Conservation (phyloP, 2,113 vertebrate genomes). For the Baryphthengus martii region DNA sequence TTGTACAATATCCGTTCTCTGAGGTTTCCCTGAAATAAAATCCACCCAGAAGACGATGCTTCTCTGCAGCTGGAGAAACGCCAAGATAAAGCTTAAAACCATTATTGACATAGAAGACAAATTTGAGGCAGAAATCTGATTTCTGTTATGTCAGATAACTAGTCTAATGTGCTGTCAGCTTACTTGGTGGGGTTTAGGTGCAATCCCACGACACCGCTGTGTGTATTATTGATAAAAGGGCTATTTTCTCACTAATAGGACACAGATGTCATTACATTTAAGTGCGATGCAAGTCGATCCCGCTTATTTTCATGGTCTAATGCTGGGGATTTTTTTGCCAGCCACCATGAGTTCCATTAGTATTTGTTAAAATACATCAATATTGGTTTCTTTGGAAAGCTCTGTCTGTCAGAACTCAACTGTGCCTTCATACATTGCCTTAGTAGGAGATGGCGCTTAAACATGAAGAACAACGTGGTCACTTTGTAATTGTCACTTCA, state of each 20-base stretch:
- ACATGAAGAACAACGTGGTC: not conserved
- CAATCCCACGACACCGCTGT: not conserved
- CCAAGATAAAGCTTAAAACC: not conserved
- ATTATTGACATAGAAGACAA: not conserved
- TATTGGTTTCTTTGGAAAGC: not conserved
- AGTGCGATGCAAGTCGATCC: not conserved
- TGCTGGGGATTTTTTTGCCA: not conserved
- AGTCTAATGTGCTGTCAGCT: not conserved
- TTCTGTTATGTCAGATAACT: not conserved
- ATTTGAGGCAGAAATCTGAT: not conserved
- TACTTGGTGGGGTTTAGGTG: not conserved
- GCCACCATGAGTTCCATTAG: not conserved
- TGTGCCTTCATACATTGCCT: not conserved
- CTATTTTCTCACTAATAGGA: not conserved
- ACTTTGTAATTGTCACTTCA: not conserved
- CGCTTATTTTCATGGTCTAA: not conserved
- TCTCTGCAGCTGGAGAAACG: conserved; percentile 6
- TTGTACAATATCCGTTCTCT: not conserved
- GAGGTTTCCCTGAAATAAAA: not conserved
- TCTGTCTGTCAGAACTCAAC: not conserved
- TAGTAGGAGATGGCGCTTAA: not conserved
- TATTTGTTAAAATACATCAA: not conserved
- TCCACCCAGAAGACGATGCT: not conserved
- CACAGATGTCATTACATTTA: not conserved
- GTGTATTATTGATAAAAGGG: not conserved